Base-by-base conservation (phyloP, 2,888 invertebrate genomes). In the Xestoiulus laeticollis region DNA sequence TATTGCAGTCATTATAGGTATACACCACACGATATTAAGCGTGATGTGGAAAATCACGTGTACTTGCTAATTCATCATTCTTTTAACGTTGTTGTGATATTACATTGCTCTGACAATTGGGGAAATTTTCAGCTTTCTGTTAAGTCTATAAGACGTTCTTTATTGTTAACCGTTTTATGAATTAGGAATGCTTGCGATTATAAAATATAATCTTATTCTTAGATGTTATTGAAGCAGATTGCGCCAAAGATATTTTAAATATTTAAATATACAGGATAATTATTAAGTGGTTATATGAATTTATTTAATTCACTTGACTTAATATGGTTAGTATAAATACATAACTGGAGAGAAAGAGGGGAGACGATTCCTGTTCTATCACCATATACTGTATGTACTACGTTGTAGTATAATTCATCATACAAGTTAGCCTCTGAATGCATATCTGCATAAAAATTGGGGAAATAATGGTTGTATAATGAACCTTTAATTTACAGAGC, bases 51-150 rank as follows among this genome's bases (percentile, higher is more conserved):
- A 68, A 68, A 26, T 68, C 68, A 26, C 68, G 68, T 68, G 3
- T 68, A 26, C 68, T 68, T 68, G 68, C 68, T 68, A 68, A 68
- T 68, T 68, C 68, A 68, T 26, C 68, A 68, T 68, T 26, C 59
- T 68, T 68, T 26, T 68, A 68, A 68, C 68, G 22, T 26, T 68
- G 22, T 68, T 68, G 68, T 68, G 68, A 68, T 68, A 68, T 68
- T 26, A 68, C 68, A 68, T 26, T 68, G 68, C 26, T 68, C 68
- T 68, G 68, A 68, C 68, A 68, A n/a, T 26, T 68, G 26, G 10
- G 22, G 68, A 68, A 68, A 68, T 10, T 22, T 68, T 68, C 68
- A 26, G 22, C 22, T 68, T 68, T 68, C 68, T 68, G 68, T 68
- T 68, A 68, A 10, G 26, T 68, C 53, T n/a, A 16, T 12, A 1